A percentile compares a stretch with the other conserved stretches of the same genome.
Evolutionary conservation across 2,888 invertebrate species (phyloP).

Genomic region (Argyresthia albistria): DNA sequence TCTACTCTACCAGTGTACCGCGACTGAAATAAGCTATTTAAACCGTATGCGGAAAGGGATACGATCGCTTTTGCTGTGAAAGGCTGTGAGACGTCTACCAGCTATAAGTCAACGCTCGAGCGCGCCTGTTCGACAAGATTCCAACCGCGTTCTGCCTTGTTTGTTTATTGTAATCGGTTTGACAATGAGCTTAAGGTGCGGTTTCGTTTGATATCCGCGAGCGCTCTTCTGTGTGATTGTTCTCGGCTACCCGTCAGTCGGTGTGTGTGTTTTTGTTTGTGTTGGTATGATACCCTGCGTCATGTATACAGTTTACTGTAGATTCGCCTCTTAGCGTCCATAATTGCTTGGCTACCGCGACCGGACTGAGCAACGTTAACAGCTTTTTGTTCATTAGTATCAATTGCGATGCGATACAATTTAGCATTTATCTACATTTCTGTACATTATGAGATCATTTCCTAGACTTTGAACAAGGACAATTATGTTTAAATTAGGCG

Average conservation of each 20-base stretch:
- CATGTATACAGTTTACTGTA: constrained; percentile 66
- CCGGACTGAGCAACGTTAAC: constrained; percentile 43
- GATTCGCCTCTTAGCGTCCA: constrained; percentile 66
- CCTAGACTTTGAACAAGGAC: no score
- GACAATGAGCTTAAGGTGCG: constrained; percentile 73
- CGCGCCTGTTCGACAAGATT: constrained; percentile 73
- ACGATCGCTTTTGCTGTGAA: constrained; percentile 25
- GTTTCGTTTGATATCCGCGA: constrained; percentile 66
- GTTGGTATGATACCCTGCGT: constrained; percentile 59
- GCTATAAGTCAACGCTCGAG: constrained; percentile 72
- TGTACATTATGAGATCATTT: no score
- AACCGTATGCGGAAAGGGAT: background rate
- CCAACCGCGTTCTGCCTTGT: constrained; percentile 71
- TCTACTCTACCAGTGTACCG: constrained; percentile 15
- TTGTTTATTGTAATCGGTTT: constrained; percentile 73
- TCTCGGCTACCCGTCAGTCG: constrained; percentile 52
- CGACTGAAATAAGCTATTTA: no score
- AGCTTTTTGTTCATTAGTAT: constrained; percentile 40
- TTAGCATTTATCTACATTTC: no score
- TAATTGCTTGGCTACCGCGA: constrained; percentile 65
- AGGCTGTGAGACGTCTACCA: constrained; percentile 48
- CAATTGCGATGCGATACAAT: no score
- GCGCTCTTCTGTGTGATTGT: constrained; percentile 56
- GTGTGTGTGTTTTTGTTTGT: constrained; percentile 32
- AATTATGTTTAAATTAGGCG: no score